These are phyloP conservation scores for Salmo trutta DNA, from an alignment of 2,797 vertebrate genomes.

Conservation along the genomic window DNA sequence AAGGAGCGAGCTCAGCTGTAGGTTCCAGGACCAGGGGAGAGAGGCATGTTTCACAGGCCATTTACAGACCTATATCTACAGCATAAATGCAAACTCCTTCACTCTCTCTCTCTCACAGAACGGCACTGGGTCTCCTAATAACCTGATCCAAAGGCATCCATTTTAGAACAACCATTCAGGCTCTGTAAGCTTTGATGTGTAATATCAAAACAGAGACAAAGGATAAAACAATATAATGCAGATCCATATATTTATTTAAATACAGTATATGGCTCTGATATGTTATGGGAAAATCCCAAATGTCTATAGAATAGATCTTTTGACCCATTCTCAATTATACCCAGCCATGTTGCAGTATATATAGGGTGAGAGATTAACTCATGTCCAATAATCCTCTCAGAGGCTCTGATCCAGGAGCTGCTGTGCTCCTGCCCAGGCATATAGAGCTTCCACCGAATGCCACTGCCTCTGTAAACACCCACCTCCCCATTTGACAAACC, in stretches of 20 bases:
- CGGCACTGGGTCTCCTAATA: not conserved
- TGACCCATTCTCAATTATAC: constrained; percentile 57
- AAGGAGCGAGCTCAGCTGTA: constrained; percentile 22
- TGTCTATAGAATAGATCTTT: constrained; percentile 37
- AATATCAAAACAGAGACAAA: not conserved
- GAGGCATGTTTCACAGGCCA: constrained; percentile 16
- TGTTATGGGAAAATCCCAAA: not conserved
- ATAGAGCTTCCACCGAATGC: constrained; percentile 32
- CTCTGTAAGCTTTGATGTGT: not conserved
- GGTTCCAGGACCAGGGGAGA: constrained; percentile 5
- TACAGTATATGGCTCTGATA: not conserved
- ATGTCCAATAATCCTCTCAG: constrained; percentile 73
- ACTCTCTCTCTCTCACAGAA: not conserved
- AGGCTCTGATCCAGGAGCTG: constrained; percentile 65
- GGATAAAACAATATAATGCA: not conserved
- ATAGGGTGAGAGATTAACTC: constrained; percentile 72
- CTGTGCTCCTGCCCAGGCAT: constrained; percentile 17
- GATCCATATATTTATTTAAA: not conserved
- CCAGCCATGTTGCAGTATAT: constrained; percentile 47
- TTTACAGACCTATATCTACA: constrained; percentile 22
- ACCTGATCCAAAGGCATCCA: not conserved
- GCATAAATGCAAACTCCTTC: not conserved
- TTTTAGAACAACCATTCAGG: not conserved
- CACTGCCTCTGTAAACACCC: constrained; percentile 15
- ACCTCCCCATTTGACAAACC: not conserved